phyloP scores from a whole-genome alignment of 2,888 invertebrate species.

The Escarpia spicata region DNA sequence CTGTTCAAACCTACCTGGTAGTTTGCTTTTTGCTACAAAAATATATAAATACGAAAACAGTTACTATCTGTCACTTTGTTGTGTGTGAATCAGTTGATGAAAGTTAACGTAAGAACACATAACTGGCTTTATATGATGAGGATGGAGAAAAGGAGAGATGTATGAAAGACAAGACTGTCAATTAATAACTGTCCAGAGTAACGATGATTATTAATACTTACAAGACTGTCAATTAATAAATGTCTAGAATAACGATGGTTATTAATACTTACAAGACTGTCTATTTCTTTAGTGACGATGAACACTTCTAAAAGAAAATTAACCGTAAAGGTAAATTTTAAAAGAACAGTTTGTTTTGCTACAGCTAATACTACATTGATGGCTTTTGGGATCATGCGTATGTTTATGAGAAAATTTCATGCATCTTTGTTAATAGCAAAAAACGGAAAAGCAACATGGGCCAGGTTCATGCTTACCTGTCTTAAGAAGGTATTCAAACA shows the following conservation, averaged over 20 bases:
- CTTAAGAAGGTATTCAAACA: neutral
- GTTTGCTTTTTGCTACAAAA: neutral
- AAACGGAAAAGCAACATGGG: neutral
- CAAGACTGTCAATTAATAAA: no score
- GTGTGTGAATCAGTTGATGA: neutral
- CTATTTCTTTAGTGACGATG: neutral
- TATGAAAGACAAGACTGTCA: neutral
- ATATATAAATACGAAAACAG: neutral
- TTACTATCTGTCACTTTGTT: neutral
- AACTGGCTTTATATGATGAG: neutral
- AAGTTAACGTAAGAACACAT: neutral
- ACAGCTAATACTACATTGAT: neutral
- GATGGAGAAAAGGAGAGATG: neutral
- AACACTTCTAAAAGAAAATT: slow-evolving; percentile 13
- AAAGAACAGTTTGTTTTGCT: neutral
- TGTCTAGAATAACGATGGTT: no score
- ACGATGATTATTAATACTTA: no score
- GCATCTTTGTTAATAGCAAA: neutral
- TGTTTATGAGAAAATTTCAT: neutral
- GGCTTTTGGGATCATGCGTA: neutral
- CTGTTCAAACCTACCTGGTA: neutral
- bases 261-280: neutral
- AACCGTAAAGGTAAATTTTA: neutral
- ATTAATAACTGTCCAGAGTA: no score
- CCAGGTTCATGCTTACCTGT: neutral